Conservation (phyloP, 2,888 invertebrate genomes). For the Elmis aenea region DNA sequence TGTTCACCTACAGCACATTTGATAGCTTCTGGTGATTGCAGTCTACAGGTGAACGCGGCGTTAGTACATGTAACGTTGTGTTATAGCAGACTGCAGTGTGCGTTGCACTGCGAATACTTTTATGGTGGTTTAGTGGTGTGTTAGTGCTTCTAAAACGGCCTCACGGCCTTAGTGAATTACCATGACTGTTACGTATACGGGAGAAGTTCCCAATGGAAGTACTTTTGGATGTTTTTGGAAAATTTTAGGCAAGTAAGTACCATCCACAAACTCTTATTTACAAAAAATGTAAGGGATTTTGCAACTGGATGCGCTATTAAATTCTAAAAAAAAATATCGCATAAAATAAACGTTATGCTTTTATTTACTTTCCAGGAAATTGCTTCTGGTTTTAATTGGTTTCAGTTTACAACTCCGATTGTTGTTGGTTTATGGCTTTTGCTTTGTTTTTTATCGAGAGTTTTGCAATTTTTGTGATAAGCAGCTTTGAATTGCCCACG, state of each 20-base stretch:
- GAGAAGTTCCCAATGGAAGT: constrained; percentile 87
- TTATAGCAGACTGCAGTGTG: not conserved
- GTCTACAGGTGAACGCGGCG: not conserved
- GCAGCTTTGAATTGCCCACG: too few relatives aligned
- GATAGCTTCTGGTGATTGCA: not conserved
- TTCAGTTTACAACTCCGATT: too few relatives aligned
- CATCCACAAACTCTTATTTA: too few relatives aligned
- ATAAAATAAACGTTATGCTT: too few relatives aligned
- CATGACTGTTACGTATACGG: constrained; percentile 88
- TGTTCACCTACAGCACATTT: not conserved
- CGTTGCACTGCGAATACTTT: not conserved
- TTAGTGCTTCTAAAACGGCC: constrained; percentile 3
- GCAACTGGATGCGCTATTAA: too few relatives aligned
- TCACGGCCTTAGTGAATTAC: constrained; percentile 4
- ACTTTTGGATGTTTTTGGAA: constrained; percentile 91
- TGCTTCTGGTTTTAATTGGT: too few relatives aligned
- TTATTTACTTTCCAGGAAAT: too few relatives aligned
- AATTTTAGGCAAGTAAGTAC: constrained; percentile 80
- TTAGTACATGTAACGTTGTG: not conserved
- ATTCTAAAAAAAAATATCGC: too few relatives aligned
- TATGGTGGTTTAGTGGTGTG: not conserved
- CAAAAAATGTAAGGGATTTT: too few relatives aligned
- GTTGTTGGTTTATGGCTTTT: too few relatives aligned
- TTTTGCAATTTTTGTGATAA: too few relatives aligned
- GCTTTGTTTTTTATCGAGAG: too few relatives aligned